These are phyloP conservation scores for Physeter macrocephalus DNA, from an alignment of 2,113 vertebrate species.

Conservation along the genomic window DNA sequence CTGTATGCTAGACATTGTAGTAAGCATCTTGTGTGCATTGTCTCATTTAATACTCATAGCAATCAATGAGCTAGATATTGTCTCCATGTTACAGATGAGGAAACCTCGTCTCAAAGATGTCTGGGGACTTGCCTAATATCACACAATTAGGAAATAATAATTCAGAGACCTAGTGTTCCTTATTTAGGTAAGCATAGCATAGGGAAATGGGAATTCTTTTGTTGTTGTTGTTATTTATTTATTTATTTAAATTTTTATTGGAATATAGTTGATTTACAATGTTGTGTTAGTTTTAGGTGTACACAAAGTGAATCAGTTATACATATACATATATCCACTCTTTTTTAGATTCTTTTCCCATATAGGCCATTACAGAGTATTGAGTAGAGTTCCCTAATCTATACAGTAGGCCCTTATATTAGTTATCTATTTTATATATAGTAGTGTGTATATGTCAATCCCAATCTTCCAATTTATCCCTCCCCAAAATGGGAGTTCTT, in stretches of 20 bases:
- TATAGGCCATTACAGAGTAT: not conserved
- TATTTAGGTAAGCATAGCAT: not conserved
- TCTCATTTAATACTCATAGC: not conserved
- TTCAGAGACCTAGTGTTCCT: not conserved
- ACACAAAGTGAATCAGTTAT: not conserved
- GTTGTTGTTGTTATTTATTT: not conserved
- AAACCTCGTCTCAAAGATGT: not conserved
- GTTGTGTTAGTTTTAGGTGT: not conserved
- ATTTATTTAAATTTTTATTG: not conserved
- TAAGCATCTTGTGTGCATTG: not conserved
- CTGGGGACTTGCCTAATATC: not conserved
- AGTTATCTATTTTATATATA: no score
- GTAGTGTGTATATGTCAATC: no score
- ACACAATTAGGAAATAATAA: not conserved
- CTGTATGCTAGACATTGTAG: not conserved
- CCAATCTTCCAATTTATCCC: no score
- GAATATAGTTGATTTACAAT: not conserved
- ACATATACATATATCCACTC: not conserved
- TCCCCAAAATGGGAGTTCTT: not conserved
- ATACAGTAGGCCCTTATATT: not conserved
- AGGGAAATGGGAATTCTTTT: not conserved
- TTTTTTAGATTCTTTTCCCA: not conserved
- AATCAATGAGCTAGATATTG: not conserved
- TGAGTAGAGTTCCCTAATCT: not conserved
- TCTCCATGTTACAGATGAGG: not conserved